Evolutionary conservation across 2,888 invertebrate genomes (phyloP), one percentile per base, ranked within the genome.

Genomic region (Ophion ellenae): DNA sequence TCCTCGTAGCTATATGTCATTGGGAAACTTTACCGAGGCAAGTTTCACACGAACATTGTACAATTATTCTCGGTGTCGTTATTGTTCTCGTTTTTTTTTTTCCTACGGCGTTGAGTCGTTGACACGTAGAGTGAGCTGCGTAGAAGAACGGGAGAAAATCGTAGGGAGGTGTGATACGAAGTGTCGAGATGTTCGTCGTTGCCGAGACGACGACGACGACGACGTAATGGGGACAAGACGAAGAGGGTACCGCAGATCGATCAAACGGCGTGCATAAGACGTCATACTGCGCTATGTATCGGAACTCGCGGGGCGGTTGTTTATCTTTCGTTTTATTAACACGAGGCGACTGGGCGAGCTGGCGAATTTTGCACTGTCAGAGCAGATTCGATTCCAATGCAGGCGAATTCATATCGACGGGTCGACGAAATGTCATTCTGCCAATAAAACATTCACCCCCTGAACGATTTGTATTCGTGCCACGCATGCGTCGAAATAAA

Each of bases 211-310:
- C 24, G 24, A 24, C 24, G 40, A 40, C 40, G 61, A 24, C 70
- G 77, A 85, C 61, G 77, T 70, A 75, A 28, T 63, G 53, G 66
- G 63, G 45, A 32, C 64, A 59, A 40, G 57, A 63, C 64, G 70
- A 28, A 28, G 76, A 74, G 63, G 63, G 74, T 67, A 11, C 17
- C 53, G 45, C 40, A 66, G 83, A 86, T 91, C 90, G 91, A 91
- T 89, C 90, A 89, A 91, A 90, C 90, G 88, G 67, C 75, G 73
- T 20, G 28, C 14, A 61, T 20, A 17, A n/a, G 28, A 40, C 40
- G 28, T 70, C 70, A 17, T 53, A 32, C 24, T 20, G 45, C 28
- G 7, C 17, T 28, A 14, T 7, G 53, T 17, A 53, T 53, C 53
- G 53, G 17, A 61, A 61, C 20, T 61, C 61, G 20, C 9, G 61